Base-by-base conservation (phyloP, 53 echinoderm and acorn worm species). In the Echinarachnius parma region DNA sequence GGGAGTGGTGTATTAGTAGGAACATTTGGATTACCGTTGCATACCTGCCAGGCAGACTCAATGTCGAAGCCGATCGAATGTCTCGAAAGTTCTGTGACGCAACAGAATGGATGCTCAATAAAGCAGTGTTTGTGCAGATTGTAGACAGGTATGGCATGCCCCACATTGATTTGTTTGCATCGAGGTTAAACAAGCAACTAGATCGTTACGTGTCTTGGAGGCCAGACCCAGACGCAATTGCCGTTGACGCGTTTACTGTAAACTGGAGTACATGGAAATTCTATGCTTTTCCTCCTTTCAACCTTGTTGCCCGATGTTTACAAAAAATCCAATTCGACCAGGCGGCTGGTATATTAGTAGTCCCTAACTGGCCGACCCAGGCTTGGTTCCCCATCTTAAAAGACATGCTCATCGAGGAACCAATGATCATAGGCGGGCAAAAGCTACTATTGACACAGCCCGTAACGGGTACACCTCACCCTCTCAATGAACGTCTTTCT, bases 101-200 rank as follows among this genome's bases (percentile, higher is more conserved):
- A 34, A 67, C 39, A 22, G 88, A 83, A 64, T 87, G 82, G 82
- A 81, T 67, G 69, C 62, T 81, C 8, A 62, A 81, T 35, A 64
- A 35, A 15, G 16, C 1, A 2, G 28, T 58, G 24, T 88, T 79
- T 57, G 7, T 44, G 25, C 16, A 49, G 22, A 31, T 83, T 21
- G 20, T 19, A 1, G 1, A 18, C 0, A 0, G 8, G 3, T 64
- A 27, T 64, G 65, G 47, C 13, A 2, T 15, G 4, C 65, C 65
- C 28, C 4, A 83, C 31, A 66, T 83, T 20, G 84, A 83, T 21
- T 42, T 83, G 14, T 83, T 83, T 59, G 84, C 84, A 28, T 64
- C 77, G 35, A 39, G 78, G 34, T 48, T 83, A 7, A 77, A 83
- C 21, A 67, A 36, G 28, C 83, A 83, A 31, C 24, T 83, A 36